A percentile compares a stretch with the other conserved stretches of the same genome.
Conservation (phyloP, 2,888 invertebrate species). For the Tipula confusa region DNA sequence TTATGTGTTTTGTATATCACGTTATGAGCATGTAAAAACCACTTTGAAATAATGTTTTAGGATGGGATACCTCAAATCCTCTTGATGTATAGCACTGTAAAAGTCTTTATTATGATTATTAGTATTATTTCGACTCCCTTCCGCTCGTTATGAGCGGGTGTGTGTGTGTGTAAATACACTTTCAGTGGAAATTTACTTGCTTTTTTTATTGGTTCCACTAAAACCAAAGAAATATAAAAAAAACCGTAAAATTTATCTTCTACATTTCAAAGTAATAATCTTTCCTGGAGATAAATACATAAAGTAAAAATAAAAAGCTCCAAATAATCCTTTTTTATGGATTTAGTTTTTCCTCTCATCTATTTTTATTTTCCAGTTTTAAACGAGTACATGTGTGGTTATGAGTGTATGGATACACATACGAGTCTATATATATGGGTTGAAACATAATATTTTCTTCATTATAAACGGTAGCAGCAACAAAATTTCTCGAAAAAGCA, state of each 20-base stretch:
- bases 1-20: not conserved
- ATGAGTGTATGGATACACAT: not conserved
- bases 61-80: not conserved
- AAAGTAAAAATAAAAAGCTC: not conserved
- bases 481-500: not conserved
- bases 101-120: not conserved
- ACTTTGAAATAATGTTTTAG: not conserved
- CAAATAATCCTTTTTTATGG: not conserved
- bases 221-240: not conserved
- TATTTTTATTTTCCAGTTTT: not conserved
- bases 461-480: not conserved
- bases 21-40: not conserved
- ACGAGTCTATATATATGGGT: not conserved
- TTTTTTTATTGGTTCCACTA: not conserved
- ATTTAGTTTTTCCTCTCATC: not conserved
- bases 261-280: not conserved
- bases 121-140: not conserved
- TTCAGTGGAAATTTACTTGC: not conserved
- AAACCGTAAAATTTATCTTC: slow-evolving; percentile 6
- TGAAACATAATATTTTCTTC: not conserved
- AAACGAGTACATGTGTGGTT: not conserved
- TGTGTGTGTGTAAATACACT: not conserved
- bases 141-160: not conserved
- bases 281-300: slow-evolving; percentile 12
- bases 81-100: not conserved